Base-by-base conservation (phyloP, 1,140 invertebrate genomes). In the Drosophila ercepeae region DNA sequence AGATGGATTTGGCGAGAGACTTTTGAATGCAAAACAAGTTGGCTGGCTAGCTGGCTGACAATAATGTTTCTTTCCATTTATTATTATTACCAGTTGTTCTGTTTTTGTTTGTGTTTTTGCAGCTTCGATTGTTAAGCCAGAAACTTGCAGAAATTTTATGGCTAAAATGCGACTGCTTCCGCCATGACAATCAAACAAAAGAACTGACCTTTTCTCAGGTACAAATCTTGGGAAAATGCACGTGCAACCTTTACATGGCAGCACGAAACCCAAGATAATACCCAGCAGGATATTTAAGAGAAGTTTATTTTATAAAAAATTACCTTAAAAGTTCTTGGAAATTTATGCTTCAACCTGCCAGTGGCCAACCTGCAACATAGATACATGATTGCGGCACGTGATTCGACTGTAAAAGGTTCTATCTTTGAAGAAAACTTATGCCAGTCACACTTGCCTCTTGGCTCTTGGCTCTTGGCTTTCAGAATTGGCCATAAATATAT, bases 401-500 rank as follows among this genome's bases (percentile, higher is more conserved):
- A 82, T 60, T 0, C 7, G 52, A 29, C 44, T 81, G 2, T 18
- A 9, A 4, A 42, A n/a, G n/a, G n/a, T n/a, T n/a, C n/a, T n/a
- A n/a, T n/a, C n/a, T n/a, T n/a, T n/a, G 2, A 42, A 14, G 9
- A n/a, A 13, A 4, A 49, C 67, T 73, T 74, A 83, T 82, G 78
- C 78, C 50, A 59, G 65, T 36, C 78, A 82, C 27, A 27, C 27
- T 27, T 76, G 78, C 68, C 57, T 54, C 44, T 13, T 7, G n/a
- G n/a, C n/a, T n/a, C n/a, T n/a, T 14, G 25, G 50, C 2, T 18
- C 51, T 6, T 1, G 14, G 49, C n/a, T 70, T 70, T 34, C 27
- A 69, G 73, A 82, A 82, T 83, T 74, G 55, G 36, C 55, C 78
- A 81, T 81, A 76, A 82, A 81, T 82, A 74, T 82, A 74, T 36